A percentile compares a stretch with the other conserved stretches of the same genome.
Conservation (phyloP, 2,113 vertebrate species). For the Entosphenus tridentatus region DNA sequence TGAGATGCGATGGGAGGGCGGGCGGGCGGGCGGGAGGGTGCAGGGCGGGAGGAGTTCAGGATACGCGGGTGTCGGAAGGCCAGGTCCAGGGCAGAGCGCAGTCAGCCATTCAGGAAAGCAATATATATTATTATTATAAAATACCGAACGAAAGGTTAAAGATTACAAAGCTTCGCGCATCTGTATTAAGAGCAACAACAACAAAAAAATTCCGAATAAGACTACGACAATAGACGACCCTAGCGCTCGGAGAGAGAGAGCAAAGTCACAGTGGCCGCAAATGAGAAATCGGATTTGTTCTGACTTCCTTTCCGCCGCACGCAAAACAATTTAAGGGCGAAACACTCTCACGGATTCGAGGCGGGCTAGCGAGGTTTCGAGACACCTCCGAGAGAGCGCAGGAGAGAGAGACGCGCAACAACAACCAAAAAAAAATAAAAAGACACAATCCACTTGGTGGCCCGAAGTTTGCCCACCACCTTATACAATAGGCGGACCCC, state of each 20-base stretch:
- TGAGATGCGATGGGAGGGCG: slow-evolving; percentile 11
- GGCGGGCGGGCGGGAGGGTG: slow-evolving; percentile 22
- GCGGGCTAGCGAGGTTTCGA: not conserved
- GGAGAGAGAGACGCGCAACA: slow-evolving; percentile 12
- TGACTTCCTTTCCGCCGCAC: too few species aligned
- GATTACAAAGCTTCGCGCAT: slow-evolving; percentile 25
- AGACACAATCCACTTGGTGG: too few species aligned
- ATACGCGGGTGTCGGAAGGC: slow-evolving; percentile 76
- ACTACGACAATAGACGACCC: too few species aligned
- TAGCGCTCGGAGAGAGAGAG: too few species aligned
- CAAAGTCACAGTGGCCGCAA: slow-evolving; percentile 11
- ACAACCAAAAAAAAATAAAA: not conserved
- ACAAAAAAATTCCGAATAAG: too few species aligned
- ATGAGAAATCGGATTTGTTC: slow-evolving; percentile 5
- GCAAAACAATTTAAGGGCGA: too few species aligned
- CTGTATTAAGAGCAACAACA: too few species aligned
- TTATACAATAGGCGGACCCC: not conserved
- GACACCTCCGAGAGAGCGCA: slow-evolving; percentile 1
- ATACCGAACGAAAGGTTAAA: slow-evolving; percentile 22
- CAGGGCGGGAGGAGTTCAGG: slow-evolving; percentile 36
- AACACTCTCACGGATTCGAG: not conserved
- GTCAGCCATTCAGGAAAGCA: slow-evolving; percentile 87
- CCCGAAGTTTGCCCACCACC: not conserved
- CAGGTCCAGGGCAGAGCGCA: slow-evolving; percentile 86
- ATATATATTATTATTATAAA: slow-evolving; percentile 11